Conservation (phyloP, 1,140 invertebrate genomes). For the Ylistrum balloti region DNA sequence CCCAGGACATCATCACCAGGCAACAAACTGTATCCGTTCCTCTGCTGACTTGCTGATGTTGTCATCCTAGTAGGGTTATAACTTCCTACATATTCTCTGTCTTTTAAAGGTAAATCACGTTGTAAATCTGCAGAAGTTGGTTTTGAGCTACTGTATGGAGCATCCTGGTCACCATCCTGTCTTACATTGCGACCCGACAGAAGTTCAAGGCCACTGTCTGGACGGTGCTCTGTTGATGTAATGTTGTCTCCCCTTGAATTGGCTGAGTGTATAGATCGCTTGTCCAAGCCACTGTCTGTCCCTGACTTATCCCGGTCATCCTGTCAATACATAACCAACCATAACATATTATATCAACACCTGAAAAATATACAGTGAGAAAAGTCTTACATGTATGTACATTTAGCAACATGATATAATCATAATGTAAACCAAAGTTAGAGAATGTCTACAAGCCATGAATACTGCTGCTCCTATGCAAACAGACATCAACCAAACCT, state of each 20-base stretch:
- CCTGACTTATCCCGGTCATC: conserved; percentile 51
- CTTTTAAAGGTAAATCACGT: conserved; percentile 19
- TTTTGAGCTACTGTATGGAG: neutral
- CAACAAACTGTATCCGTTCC: neutral
- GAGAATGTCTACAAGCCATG: too few relatives aligned
- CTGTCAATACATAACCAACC: conserved; percentile 2
- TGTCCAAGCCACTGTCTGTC: conserved; percentile 58
- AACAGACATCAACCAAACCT: too few relatives aligned
- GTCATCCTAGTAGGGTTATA: neutral
- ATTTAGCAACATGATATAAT: too few relatives aligned
- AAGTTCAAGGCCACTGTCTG: conserved; percentile 45
- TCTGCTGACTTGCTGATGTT: neutral
- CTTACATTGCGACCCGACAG: neutral
- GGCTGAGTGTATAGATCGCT: conserved; percentile 8
- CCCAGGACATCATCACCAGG: neutral
- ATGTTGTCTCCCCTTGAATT: conserved; percentile 45
- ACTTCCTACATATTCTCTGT: neutral
- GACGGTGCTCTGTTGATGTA: conserved; percentile 3
- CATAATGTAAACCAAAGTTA: too few relatives aligned
- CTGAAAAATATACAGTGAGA: too few relatives aligned
- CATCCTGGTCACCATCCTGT: conserved; percentile 48
- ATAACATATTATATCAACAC: too few relatives aligned
- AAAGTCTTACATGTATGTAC: too few relatives aligned
- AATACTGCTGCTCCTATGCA: too few relatives aligned
- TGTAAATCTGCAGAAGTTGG: neutral